Evolutionary conservation across 2,797 vertebrate species (phyloP), one percentile per base, ranked within the genome.

Genomic region (Pogoniulus pusillus): DNA sequence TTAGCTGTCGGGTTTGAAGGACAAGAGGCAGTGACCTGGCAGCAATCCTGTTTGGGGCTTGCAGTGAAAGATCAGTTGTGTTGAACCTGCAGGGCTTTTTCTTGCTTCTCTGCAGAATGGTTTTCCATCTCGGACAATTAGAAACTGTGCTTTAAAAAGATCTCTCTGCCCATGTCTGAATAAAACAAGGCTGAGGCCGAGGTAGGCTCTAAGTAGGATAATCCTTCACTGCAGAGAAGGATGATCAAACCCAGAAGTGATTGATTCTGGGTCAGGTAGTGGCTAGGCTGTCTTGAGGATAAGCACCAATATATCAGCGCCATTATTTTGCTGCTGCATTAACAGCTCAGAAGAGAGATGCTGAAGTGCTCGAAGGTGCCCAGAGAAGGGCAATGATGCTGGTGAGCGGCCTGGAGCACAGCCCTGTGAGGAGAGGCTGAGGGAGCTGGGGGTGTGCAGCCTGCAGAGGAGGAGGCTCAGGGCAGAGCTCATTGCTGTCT

Each of bases 11-110:
- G 51, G 91, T 86, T 86, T 88, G 78, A 91, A 93, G 85, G 87
- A 86, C 83, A 78, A 27, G 79, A 82, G 77, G 62, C 84, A 80
- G 81, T 90, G 91, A 91, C 85, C 83, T 85, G 75, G 62, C 75
- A 88, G 72, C 77, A 87, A 47, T 60, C 16, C 26, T 27, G 24
- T 66, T 80, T 60, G 81, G 85, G 80, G 81, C 78, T 91, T 77
- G 45, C 82, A 71, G 62, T 72, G 75, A 89, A 88, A 85, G 59
- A 80, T 80, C 69, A 49, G 59, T 91, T 59, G 69, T 78, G 81
- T 77, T 88, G 88, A 92, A 86, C 85, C 92, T 80, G 37, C 43
- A 49, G 88, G 91, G 74, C 60, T 27, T 85, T 87, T 75, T 79
- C 81, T 83, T 77, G 37, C 32, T 93, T 91, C 88, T 58, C 85